Evolutionary conservation across 2,888 invertebrate species (phyloP).

Genomic region (Euplagia quadripunctaria): DNA sequence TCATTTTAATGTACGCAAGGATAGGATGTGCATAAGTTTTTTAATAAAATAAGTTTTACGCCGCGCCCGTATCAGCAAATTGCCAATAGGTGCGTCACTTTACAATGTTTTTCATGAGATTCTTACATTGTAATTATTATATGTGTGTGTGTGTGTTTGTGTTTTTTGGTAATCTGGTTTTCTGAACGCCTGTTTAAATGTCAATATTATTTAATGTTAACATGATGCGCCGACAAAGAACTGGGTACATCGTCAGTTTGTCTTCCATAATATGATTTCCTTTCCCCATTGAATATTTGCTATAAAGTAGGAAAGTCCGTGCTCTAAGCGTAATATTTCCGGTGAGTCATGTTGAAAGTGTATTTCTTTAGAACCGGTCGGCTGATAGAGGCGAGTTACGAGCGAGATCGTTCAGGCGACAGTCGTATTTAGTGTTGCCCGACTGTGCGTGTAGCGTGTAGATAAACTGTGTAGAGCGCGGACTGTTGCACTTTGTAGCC

Average conservation of each 20-base stretch:
- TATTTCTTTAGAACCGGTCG: background rate
- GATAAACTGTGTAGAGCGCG: background rate
- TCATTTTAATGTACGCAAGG: background rate
- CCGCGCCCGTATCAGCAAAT: background rate
- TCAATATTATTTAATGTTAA: background rate
- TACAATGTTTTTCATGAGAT: background rate
- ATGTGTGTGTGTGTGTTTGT: background rate
- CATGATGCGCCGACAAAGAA: no score
- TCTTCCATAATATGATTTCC: background rate
- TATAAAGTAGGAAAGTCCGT: slow-evolving; percentile 30
- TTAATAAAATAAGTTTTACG: background rate
- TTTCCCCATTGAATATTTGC: slow-evolving; percentile 24
- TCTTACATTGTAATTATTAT: background rate
- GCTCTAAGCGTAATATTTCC: slow-evolving; percentile 7
- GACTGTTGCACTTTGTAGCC: background rate
- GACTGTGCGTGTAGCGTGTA: background rate
- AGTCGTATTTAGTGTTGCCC: background rate
- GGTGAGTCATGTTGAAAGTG: slow-evolving; percentile 30
- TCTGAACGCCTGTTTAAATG: background rate
- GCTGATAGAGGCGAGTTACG: background rate
- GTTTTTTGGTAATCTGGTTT: background rate
- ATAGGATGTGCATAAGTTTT: background rate
- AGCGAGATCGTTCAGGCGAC: slow-evolving; percentile 1
- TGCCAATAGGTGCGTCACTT: background rate
- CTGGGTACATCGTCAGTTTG: background rate